A percentile compares a stretch with the other conserved stretches of the same genome.
These are phyloP conservation scores for Lampris megalopsis DNA, from an alignment of 2,113 vertebrate species.

Conservation along the genomic window DNA sequence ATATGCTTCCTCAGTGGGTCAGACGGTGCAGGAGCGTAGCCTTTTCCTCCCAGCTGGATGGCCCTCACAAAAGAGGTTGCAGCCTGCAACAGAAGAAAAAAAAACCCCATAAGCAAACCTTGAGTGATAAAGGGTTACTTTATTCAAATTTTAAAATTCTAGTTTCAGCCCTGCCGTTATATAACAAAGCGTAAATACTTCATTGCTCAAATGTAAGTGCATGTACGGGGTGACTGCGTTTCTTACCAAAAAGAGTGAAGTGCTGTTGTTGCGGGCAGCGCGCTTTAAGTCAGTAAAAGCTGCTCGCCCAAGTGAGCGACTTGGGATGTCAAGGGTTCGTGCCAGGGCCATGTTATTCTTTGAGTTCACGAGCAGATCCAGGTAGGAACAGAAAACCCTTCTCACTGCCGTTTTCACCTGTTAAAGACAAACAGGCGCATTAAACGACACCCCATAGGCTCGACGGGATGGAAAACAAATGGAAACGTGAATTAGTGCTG, in stretches of 20 bases:
- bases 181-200: background rate
- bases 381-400: conserved; percentile 88
- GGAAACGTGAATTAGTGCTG: background rate
- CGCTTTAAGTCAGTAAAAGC: conserved; percentile 92
- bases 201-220: background rate
- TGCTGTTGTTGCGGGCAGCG: conserved; percentile 80
- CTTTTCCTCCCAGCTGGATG: conserved; percentile 91
- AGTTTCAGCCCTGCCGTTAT: background rate
- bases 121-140: background rate
- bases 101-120: conserved; percentile 2
- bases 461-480: background rate
- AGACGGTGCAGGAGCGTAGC: conserved; percentile 86
- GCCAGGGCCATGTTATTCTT: conserved; percentile 92
- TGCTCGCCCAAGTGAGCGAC: conserved; percentile 85
- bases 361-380: conserved; percentile 91
- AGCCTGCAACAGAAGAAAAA: conserved; percentile 54
- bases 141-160: background rate
- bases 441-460: background rate
- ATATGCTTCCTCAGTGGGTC: conserved; percentile 89
- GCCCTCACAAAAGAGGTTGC: conserved; percentile 90
- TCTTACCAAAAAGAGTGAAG: conserved; percentile 92
- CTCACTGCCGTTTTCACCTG: conserved; percentile 81
- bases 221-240: background rate
- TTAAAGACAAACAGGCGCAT: background rate
- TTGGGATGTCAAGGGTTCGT: conserved; percentile 87